These are phyloP conservation scores for Phyllotreta striolata DNA, from an alignment of 2,888 invertebrate species.

Conservation along the genomic window DNA sequence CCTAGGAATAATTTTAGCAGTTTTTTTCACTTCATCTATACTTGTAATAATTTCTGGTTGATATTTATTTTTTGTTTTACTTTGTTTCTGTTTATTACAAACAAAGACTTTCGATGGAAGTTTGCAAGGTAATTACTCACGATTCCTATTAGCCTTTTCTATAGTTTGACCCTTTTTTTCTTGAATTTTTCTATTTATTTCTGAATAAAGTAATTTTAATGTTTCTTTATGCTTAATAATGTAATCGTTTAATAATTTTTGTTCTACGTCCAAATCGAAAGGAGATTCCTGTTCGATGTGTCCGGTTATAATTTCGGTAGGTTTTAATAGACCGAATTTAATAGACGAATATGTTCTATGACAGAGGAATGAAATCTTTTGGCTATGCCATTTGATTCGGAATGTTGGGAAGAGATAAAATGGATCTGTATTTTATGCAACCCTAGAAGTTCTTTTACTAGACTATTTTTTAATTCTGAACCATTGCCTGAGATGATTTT, in stretches of 20 bases:
- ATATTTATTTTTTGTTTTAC: conserved; percentile 17
- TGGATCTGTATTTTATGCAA: conserved; percentile 13
- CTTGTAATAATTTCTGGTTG: conserved; percentile 7
- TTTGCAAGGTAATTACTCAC: no score
- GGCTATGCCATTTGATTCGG: conserved; percentile 10
- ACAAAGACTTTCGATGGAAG: conserved; percentile 10
- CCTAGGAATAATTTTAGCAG: conserved; percentile 11
- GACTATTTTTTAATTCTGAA: conserved; percentile 19
- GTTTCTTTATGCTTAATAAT: no score
- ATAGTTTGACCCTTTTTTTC: no score
- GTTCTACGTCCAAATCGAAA: conserved; percentile 12
- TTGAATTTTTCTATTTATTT: no score
- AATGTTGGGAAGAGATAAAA: conserved; percentile 4
- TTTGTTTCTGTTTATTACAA: conserved; percentile 12
- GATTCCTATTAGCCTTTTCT: no score
- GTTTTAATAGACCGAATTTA: conserved; percentile 3
- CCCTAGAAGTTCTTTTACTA: conserved; percentile 2
- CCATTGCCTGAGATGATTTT: conserved; percentile 17
- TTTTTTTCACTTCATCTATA: conserved; percentile 6
- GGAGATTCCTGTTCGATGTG: conserved; percentile 10
- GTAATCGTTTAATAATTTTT: no score
- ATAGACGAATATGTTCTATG: no score
- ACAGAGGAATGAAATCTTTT: conserved; percentile 11
- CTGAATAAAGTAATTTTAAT: no score
- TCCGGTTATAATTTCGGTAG: conserved; percentile 22